Evolutionary conservation across 2,113 vertebrate genomes (phyloP), one percentile per base, ranked within the genome.

Genomic region (Ictalurus furcatus): DNA sequence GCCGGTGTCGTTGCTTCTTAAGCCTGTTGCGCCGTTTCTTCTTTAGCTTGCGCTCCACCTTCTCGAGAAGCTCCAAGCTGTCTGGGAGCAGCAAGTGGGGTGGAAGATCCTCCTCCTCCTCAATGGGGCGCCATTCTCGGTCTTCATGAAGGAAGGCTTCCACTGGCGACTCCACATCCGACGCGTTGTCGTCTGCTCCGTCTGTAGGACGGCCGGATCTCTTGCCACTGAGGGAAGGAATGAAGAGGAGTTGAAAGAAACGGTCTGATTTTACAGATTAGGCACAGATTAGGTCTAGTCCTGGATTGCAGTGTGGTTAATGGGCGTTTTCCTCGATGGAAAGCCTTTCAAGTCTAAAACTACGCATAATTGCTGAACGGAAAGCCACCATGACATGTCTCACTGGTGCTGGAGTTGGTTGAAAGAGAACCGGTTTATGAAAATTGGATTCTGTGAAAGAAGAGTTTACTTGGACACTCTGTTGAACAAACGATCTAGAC

Each of bases 21-120:
- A 95, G 95, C 71, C 95, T 95, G 89, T 94, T 90, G 84, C 94
- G 94, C 89, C 90, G 91, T 90, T 95, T 97, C 90, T 97, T 97
- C 92, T 96, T 92, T 92, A 97, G 95, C 91, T 94, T 97, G 74
- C 92, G 95, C 89, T 97, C 94, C 0, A 89, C 93, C 84, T 96
- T 95, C 73, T 96, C 94, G 74, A 95, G 91, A 61, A 96, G 52
- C 65, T 96, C 92, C 0, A 93, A 86, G 71, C 94, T 96, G 63
- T 96, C 94, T 0, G 94, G 90, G 8, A 94, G 91, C 40, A 96
- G 91, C 13, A 95, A 87, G 59, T 95, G 94, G 40, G 94, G 93
- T 9, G 94, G 90, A 1, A 94, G 48, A 28, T 95, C 92, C 13
- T 96, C 95, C 0, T 96, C 95, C 0, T 96, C 94, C 82, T 96